These are phyloP conservation scores for Tinea trinotella DNA, from an alignment of 2,888 invertebrate genomes.

Conservation along the genomic window DNA sequence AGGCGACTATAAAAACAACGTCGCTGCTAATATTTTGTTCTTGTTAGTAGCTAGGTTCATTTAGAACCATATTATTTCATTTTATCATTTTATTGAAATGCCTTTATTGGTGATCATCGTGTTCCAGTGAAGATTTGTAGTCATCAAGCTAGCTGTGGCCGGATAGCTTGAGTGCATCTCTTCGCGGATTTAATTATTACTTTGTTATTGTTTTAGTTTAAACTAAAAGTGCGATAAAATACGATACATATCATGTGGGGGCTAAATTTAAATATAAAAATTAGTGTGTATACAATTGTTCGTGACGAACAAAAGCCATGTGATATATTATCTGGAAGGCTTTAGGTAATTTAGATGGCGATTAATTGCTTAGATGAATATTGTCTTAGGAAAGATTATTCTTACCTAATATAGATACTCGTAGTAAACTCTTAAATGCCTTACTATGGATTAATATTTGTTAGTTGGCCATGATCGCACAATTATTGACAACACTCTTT, in stretches of 20 bases:
- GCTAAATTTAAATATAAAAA: slow-evolving; percentile 36
- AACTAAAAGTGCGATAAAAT: slow-evolving; percentile 42
- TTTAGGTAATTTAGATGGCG: slow-evolving; percentile 14
- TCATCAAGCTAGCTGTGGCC: slow-evolving; percentile 61
- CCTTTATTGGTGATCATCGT: slow-evolving; percentile 6
- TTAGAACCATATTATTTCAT: slow-evolving; percentile 26
- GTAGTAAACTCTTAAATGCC: slow-evolving; percentile 42
- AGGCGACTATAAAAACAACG: slow-evolving; percentile 26
- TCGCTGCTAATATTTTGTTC: slow-evolving; percentile 30
- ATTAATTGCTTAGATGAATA: slow-evolving; percentile 9
- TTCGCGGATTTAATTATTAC: slow-evolving; percentile 38
- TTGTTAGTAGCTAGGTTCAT: slow-evolving; percentile 40
- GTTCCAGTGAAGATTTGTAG: slow-evolving; percentile 18
- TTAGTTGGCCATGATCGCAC: slow-evolving; percentile 18
- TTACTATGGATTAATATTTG: slow-evolving; percentile 35
- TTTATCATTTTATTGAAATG: not conserved
- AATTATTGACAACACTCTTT: not conserved
- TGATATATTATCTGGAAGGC: slow-evolving; percentile 17
- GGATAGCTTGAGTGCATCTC: slow-evolving; percentile 46
- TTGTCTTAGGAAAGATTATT: slow-evolving; percentile 6
- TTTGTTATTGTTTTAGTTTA: slow-evolving; percentile 23
- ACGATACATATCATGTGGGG: slow-evolving; percentile 70
- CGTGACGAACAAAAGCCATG: slow-evolving; percentile 16
- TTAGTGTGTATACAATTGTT: slow-evolving; percentile 18
- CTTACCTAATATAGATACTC: slow-evolving; percentile 14